Conservation (phyloP, 2,113 vertebrate genomes). For the Erythrocebus patas region DNA sequence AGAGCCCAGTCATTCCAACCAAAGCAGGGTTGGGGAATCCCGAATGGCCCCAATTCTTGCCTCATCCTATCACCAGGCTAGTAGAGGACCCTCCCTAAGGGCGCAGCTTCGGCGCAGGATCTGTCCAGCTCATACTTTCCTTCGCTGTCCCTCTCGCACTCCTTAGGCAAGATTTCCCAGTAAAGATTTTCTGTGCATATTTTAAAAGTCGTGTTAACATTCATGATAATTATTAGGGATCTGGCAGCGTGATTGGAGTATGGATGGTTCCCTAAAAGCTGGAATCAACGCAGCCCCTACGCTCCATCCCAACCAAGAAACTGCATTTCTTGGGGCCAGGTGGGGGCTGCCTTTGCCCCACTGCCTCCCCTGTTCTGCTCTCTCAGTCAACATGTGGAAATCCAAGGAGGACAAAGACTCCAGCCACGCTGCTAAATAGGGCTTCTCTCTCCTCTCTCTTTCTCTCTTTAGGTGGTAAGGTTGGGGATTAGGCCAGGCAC, state of each 20-base stretch:
- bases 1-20: slow-evolving; percentile 40
- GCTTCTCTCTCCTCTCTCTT: background rate
- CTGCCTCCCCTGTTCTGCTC: background rate
- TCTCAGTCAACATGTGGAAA: background rate
- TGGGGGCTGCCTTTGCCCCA: background rate
- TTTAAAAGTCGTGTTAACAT: slow-evolving; percentile 56
- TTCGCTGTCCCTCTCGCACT: background rate
- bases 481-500: slow-evolving; percentile 7
- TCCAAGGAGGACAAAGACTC: slow-evolving; percentile 33
- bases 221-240: slow-evolving; percentile 42
- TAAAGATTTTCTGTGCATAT: slow-evolving; percentile 63
- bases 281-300: background rate
- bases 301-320: background rate
- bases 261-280: slow-evolving; percentile 46
- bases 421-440: background rate
- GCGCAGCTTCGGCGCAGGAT: background rate
- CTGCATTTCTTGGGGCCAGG: background rate
- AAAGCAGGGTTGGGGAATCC: slow-evolving; percentile 28
- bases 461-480: background rate
- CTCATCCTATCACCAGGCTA: background rate
- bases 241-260: slow-evolving; percentile 1
- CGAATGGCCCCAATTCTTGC: background rate
- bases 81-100: background rate
- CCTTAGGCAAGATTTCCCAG: slow-evolving; percentile 50
- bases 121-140: background rate